Percentiles rank a stretch among this genome's conserved stretches.
These are phyloP conservation scores for Trachymyrmex septentrionalis DNA, from an alignment of 1,140 invertebrate genomes.

Conservation along the genomic window DNA sequence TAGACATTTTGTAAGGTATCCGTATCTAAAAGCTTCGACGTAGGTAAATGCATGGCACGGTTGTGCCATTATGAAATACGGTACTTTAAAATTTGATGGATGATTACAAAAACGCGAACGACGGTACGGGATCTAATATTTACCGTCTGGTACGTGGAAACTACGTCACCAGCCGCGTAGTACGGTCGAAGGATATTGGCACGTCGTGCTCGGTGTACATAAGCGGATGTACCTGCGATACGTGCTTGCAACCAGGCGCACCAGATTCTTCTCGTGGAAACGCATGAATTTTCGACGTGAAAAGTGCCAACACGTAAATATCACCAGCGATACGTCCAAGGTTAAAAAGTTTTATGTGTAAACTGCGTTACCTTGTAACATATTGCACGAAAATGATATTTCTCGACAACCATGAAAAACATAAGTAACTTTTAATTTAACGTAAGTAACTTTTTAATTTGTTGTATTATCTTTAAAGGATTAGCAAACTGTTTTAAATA, in stretches of 20 bases:
- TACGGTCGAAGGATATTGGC: constrained; percentile 58
- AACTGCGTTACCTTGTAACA: neutral
- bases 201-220: constrained; percentile 39
- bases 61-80: constrained; percentile 46
- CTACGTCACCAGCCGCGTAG: constrained; percentile 41
- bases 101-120: constrained; percentile 42
- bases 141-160: constrained; percentile 50
- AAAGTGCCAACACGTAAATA: constrained; percentile 49
- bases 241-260: constrained; percentile 27
- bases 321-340: constrained; percentile 57
- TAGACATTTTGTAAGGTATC: constrained; percentile 12
- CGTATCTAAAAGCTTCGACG: neutral
- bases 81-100: constrained; percentile 49
- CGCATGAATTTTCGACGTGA: constrained; percentile 47
- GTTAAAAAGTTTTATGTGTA: constrained; percentile 37
- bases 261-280: constrained; percentile 42
- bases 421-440: neutral
- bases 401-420: neutral
- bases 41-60: neutral
- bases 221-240: constrained; percentile 49
- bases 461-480: neutral
- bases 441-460: neutral
- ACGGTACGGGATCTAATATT: constrained; percentile 36
- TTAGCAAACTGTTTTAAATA: neutral
- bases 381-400: neutral